phyloP scores from a whole-genome alignment of 1,140 invertebrate genomes.

The Phenacoccus solenopsis region DNA sequence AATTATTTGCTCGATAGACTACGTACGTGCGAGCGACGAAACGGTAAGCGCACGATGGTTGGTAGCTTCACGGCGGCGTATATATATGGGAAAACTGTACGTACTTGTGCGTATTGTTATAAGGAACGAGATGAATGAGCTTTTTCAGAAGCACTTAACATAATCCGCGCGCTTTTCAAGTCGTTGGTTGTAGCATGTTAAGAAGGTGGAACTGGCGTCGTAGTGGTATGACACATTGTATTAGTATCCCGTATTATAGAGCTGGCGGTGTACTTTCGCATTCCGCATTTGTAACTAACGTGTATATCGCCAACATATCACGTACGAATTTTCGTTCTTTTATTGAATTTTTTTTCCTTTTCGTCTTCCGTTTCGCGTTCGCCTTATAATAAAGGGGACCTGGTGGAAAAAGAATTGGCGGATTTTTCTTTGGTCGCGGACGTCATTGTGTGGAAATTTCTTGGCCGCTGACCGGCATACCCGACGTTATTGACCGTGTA shows the following conservation, averaged over 20 bases:
- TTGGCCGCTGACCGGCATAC: not conserved
- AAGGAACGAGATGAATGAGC: not conserved
- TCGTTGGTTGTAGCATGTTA: slow-evolving; percentile 1
- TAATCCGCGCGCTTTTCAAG: slow-evolving; percentile 1
- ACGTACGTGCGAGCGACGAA: too few relatives aligned
- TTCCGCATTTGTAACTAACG: not conserved
- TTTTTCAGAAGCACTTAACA: slow-evolving; percentile 2
- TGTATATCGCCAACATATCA: slow-evolving; percentile 1
- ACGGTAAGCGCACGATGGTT: too few relatives aligned
- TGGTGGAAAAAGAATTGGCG: too few relatives aligned
- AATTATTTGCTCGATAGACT: not conserved
- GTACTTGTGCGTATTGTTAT: not conserved
- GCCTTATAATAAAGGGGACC: too few relatives aligned
- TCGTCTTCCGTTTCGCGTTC: too few relatives aligned
- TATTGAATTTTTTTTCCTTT: not conserved
- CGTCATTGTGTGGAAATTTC: not conserved
- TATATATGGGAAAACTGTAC: not conserved
- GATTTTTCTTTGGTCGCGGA: not conserved
- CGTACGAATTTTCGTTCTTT: not conserved
- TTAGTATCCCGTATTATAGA: not conserved
- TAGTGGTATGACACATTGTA: not conserved
- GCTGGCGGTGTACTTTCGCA: not conserved
- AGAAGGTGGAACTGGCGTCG: not conserved
- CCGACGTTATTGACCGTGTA: too few relatives aligned
- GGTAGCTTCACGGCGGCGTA: not conserved